Evolutionary conservation across 1,140 invertebrate genomes (phyloP), one percentile per base, ranked within the genome.

Genomic region (Bombus waltoni): DNA sequence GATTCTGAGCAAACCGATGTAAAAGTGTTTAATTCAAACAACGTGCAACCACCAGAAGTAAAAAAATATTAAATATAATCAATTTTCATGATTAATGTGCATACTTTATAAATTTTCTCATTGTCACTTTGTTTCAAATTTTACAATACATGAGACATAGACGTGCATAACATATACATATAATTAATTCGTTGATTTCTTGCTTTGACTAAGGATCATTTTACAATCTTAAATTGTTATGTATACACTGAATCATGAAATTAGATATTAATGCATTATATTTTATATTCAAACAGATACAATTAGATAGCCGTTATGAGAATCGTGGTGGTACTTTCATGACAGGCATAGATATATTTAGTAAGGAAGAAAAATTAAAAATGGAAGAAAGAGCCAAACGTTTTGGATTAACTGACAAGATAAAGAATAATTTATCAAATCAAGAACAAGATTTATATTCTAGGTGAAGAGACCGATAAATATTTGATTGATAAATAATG

Each of bases 371-470:
- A 92, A 95, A 96, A 84, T 92, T 94, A 42, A 97, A 97, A 93
- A 94, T 97, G 86, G 95, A 96, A 91, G 96, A 97, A 91, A 95
- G 97, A 92, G 97, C 97, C 1, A 97, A 96, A 91, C 95, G 97
- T 88, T 97, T 97, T 96, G 96, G 96, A 3, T 90, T 97, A 59
- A 95, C 95, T 8, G 94, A 95, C 57, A 95, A 96, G 85, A 93
- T 93, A 70, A 96, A 95, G 87, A 93, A 94, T 86, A 94, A 96
- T 40, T 94, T 94, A n/a, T 95, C 96, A 42, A 94, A 96, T 81
- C 95, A 97, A 94, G 95, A 97, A 62, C 95, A 96, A 93, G 95
- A 96, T 74, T 93, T 98, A 3, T 97, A 97, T 91, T 92, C 95
- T 82, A 96, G 96, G 96, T 96, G 62, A 88, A 66, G 5, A 81